A percentile compares a stretch with the other conserved stretches of the same genome.
Evolutionary conservation across 2,113 vertebrate species (phyloP).

Genomic region (Oryzias woworae): DNA sequence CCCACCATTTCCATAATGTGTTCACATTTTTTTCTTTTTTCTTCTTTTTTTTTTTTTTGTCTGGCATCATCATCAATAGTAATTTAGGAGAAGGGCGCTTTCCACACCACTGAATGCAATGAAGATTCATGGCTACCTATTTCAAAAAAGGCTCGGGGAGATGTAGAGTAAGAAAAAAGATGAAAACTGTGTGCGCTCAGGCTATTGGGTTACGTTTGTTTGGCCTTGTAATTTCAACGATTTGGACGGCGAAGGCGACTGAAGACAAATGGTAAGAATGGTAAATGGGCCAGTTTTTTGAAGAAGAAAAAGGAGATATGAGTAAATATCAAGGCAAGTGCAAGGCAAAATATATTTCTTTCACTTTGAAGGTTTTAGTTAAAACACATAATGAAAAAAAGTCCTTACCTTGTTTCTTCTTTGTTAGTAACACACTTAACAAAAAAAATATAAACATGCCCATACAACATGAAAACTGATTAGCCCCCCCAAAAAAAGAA

Average conservation of each 20-base stretch:
- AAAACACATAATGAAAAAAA: too few species aligned
- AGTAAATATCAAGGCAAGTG: slow-evolving; percentile 20
- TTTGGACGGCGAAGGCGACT: slow-evolving; percentile 21
- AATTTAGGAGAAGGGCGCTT: slow-evolving; percentile 72
- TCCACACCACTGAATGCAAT: slow-evolving; percentile 73
- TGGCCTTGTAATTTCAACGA: slow-evolving; percentile 68
- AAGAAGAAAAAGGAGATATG: slow-evolving; percentile 13
- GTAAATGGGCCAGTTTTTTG: slow-evolving; percentile 54
- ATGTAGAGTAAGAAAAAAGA: slow-evolving; percentile 35
- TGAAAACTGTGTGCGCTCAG: slow-evolving; percentile 58
- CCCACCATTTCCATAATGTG: slow-evolving; percentile 62
- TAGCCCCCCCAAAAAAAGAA: too few species aligned
- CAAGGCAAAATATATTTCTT: too few species aligned
- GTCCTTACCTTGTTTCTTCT: too few species aligned
- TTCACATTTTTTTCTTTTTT: slow-evolving; percentile 72
- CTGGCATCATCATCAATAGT: slow-evolving; percentile 79
- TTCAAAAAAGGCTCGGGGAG: slow-evolving; percentile 54
- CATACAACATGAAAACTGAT: too few species aligned
- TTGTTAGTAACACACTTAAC: too few species aligned
- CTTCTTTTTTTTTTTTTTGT: slow-evolving; percentile 69
- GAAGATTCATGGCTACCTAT: slow-evolving; percentile 80
- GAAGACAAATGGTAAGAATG: slow-evolving; percentile 59
- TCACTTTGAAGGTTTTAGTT: too few species aligned
- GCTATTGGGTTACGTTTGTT: slow-evolving; percentile 53
- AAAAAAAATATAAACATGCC: too few species aligned